Evolutionary conservation across 2,888 invertebrate genomes (phyloP), one percentile per base, ranked within the genome.

Genomic region (Crematogaster levior): DNA sequence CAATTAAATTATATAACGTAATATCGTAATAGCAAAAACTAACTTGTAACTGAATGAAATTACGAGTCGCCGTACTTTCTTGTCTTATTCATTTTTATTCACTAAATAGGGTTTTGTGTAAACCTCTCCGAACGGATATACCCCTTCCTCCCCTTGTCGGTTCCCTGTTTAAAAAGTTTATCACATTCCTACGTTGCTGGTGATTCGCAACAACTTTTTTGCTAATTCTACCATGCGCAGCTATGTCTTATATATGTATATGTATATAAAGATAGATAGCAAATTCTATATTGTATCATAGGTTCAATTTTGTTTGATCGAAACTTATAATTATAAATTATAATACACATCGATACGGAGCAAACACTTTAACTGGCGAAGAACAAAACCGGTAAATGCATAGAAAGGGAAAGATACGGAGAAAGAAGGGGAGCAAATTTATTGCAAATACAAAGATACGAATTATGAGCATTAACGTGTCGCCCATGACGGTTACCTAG

Each of bases 41-140:
- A 84, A 90, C 3, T 88, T 87, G 85, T 84, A 86, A 88, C 88
- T n/a, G n/a, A n/a, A n/a, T n/a, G 80, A 83, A 88, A 88, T 88
- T 81, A 86, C 58, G 61, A 70, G 12, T 66, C 43, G 34, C 51
- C 18, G 48, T 51, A 75, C 56, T 81, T 66, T 77, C n/a, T 83
- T 83, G 74, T 58, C 84, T 85, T 79, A 51, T 85, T 85, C 82
- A 73, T 74, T 75, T 66, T n/a, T n/a, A 77, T 75, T 66, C 66
- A 70, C 30, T 84, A 86, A 87, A 88, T 87, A 82, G 85, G 84
- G 85, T 88, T 90, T 90, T 87, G 88, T 90, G 84, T 87, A 88
- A 85, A 87, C 87, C 88, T 86, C 87, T 88, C 81, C 84, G 84
- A 82, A 83, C 89, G 87, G 88, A 89, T 86, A 86, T n/a, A n/a